phyloP scores from a whole-genome alignment of 30 jellyfish, hydroid and myxozoan species.

The Haliclystus octoradiatus region DNA sequence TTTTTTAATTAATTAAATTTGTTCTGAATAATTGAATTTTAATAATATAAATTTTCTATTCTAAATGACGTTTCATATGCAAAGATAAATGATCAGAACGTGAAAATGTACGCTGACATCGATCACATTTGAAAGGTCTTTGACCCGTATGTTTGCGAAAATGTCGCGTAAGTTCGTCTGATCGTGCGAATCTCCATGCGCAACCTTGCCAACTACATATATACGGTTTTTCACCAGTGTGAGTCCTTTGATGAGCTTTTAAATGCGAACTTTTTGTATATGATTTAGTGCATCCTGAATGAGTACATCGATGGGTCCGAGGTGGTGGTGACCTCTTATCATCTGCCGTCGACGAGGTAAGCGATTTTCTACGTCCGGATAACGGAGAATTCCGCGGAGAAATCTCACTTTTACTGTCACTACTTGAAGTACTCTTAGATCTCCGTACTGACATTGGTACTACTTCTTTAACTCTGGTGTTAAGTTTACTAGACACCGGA shows the following conservation, averaged over 20 bases:
- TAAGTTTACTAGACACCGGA: neutral
- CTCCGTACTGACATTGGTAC: neutral
- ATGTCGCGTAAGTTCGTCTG: slow-evolving; percentile 97
- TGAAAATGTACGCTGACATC: slow-evolving; percentile 90
- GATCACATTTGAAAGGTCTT: slow-evolving; percentile 82
- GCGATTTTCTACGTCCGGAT: neutral
- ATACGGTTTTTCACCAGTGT: slow-evolving; percentile 92
- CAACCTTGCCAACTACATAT: slow-evolving; percentile 98
- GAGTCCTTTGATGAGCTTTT: slow-evolving; percentile 99
- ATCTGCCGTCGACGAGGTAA: neutral
- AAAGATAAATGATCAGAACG: slow-evolving; percentile 90
- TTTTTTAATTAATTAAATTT: no score
- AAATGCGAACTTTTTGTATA: slow-evolving; percentile 96
- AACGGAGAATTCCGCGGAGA: neutral
- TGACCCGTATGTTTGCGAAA: slow-evolving; percentile 95
- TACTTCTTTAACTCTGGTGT: neutral
- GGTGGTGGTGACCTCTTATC: slow-evolving; percentile 35
- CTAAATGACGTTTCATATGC: slow-evolving; percentile 80
- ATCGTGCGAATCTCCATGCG: slow-evolving; percentile 96
- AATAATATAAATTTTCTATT: no score
- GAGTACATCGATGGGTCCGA: slow-evolving; percentile 81
- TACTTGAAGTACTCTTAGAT: neutral
- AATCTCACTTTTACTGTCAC: neutral
- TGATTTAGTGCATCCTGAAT: slow-evolving; percentile 77
- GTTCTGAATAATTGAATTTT: no score